Percentiles rank a stretch among this genome's conserved stretches.
phyloP scores from a whole-genome alignment of 2,888 invertebrate species.

The Eilema sororculum region DNA sequence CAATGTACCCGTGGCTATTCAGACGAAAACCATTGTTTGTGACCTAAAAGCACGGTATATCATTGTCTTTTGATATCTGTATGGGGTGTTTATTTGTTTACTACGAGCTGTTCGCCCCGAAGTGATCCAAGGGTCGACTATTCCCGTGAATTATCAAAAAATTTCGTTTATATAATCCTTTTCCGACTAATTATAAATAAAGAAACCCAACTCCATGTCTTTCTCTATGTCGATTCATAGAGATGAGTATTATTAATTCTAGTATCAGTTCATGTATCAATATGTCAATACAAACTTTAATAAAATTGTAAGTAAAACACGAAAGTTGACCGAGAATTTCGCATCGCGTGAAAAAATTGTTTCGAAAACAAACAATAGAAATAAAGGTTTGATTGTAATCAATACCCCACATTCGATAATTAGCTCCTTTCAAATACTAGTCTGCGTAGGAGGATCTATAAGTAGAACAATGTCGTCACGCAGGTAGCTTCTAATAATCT shows the following conservation, averaged over 20 bases:
- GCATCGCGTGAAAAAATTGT: slow-evolving; percentile 27
- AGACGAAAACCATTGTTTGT: slow-evolving; percentile 66
- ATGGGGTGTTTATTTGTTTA: slow-evolving; percentile 15
- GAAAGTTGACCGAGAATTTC: slow-evolving; percentile 3
- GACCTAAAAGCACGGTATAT: slow-evolving; percentile 58
- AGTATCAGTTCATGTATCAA: too few relatives aligned
- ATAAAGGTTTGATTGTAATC: slow-evolving; percentile 57
- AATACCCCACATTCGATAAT: slow-evolving; percentile 51
- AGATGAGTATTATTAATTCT: too few relatives aligned
- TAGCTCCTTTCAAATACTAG: slow-evolving; percentile 52
- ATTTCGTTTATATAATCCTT: background rate
- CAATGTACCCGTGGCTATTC: slow-evolving; percentile 58
- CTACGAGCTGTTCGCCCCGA: background rate
- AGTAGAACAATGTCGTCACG: slow-evolving; percentile 41
- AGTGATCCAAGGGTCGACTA: background rate
- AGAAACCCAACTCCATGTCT: background rate
- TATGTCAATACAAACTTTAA: too few relatives aligned
- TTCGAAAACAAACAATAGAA: slow-evolving; percentile 44
- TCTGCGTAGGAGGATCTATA: slow-evolving; percentile 53
- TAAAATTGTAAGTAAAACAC: background rate
- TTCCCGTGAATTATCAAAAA: background rate
- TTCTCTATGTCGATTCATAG: background rate
- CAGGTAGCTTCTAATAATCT: slow-evolving; percentile 21
- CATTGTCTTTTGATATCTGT: slow-evolving; percentile 27
- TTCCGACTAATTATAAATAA: background rate